Base-by-base conservation (phyloP, 1,140 invertebrate genomes). In the Euglossa dilemma region DNA sequence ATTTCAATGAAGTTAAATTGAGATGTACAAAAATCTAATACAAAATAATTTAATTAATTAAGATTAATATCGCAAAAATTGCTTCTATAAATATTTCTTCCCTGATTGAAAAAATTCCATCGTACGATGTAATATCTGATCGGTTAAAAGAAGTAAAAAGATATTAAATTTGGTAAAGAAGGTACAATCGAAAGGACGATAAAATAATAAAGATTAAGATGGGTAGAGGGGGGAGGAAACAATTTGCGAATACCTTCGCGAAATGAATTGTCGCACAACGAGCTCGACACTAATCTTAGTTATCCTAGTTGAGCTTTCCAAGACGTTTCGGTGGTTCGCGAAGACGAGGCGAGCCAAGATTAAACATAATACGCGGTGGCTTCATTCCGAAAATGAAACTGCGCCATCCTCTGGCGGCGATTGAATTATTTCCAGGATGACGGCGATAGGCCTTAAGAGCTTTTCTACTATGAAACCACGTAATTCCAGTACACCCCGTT, bases 311-410 rank as follows among this genome's bases (percentile, higher is more conserved):
- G 69, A 73, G 67, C 67, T 73, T 52, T 52, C 78, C 63, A 50
- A 69, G 80, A 83, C 64, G 61, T 78, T 76, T 77, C 80, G 54
- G 54, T 57, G 64, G 72, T 74, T 82, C 52, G 77, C 61, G 56
- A 64, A 69, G 64, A 59, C 57, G 67, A 80, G 66, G 16, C 67
- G 83, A 84, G 47, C 76, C 82, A 79, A 82, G 83, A 84, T 84
- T 84, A 84, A 84, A 80, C 77, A 61, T 84, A 84, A 84, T 80
- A 79, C 43, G 70, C 77, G 69, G 50, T 83, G 50, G 81, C 69
- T 83, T 83, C 76, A 83, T 83, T 79, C 52, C 75, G 75, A 79
- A 83, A 79, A 83, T 79, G 81, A 83, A 76, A 79, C 81, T 75
- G 80, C 73, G 50, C 73, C 64, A 66, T 83, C 74, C 70, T 73